Evolutionary conservation across 2,797 vertebrate species (phyloP).

Genomic region (Tokudaia muenninki): DNA sequence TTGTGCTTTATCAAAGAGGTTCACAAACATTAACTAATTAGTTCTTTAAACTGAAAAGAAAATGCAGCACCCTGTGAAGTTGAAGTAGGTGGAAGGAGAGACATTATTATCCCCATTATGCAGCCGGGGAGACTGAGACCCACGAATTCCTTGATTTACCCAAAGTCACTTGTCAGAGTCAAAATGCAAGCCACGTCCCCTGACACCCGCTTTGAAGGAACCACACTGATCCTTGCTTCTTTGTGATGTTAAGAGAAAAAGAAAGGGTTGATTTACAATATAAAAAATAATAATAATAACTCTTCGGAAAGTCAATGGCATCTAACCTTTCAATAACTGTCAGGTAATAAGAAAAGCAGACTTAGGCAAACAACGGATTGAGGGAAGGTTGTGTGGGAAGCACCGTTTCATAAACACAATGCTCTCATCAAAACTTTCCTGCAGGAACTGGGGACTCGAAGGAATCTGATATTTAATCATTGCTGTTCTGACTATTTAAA

Average conservation of each 20-base stretch:
- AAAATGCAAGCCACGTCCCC: slow-evolving; percentile 59
- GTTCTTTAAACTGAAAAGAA: slow-evolving; percentile 61
- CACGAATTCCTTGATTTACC: slow-evolving; percentile 41
- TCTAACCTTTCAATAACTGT: slow-evolving; percentile 69
- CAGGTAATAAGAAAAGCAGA: slow-evolving; percentile 72
- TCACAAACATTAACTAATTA: slow-evolving; percentile 82
- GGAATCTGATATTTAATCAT: slow-evolving; percentile 83
- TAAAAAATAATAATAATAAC: slow-evolving; percentile 56
- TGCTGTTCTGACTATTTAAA: slow-evolving; percentile 80
- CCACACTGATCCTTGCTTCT: slow-evolving; percentile 52
- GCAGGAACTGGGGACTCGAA: slow-evolving; percentile 74
- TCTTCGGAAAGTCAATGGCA: slow-evolving; percentile 61
- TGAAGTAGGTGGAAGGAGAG: slow-evolving; percentile 73
- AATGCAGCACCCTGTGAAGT: slow-evolving; percentile 69
- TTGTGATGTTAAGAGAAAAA: not conserved
- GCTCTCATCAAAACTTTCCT: slow-evolving; percentile 73
- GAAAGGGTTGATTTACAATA: slow-evolving; percentile 38
- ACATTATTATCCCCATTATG: slow-evolving; percentile 76
- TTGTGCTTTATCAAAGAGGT: slow-evolving; percentile 84
- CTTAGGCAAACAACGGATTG: slow-evolving; percentile 56
- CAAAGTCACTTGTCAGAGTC: slow-evolving; percentile 54
- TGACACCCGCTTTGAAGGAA: not conserved
- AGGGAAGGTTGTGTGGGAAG: slow-evolving; percentile 62
- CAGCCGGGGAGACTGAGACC: slow-evolving; percentile 59
- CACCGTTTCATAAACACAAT: slow-evolving; percentile 65